Evolutionary conservation across 2,797 vertebrate species (phyloP).

Genomic region (Urocyon cinereoargenteus): DNA sequence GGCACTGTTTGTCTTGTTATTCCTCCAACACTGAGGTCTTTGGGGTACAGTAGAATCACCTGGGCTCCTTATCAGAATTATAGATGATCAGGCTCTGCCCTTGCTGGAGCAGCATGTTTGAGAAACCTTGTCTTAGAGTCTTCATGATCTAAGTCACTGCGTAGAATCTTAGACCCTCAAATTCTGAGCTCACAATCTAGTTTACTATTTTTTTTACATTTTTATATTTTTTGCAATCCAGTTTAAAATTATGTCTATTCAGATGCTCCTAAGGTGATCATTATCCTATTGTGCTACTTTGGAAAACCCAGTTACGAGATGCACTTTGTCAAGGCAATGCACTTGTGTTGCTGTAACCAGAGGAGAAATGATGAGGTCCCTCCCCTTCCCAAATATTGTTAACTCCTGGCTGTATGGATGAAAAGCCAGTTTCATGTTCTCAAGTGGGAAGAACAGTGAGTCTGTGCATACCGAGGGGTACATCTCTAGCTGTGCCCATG

Average conservation of each 20-base stretch:
- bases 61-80: neutral
- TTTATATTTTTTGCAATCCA: neutral
- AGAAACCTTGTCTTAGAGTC: neutral
- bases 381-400: neutral
- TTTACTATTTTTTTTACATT: neutral
- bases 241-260: neutral
- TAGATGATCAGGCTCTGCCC: neutral
- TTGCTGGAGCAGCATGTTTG: neutral
- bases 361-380: neutral
- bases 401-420: neutral
- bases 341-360: neutral
- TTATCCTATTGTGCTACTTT: neutral
- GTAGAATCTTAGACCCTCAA: neutral
- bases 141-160: neutral
- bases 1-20: neutral
- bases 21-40: neutral
- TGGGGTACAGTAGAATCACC: neutral
- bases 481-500: rapidly evolving
- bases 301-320: neutral
- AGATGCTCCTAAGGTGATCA: neutral
- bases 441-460: neutral
- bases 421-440: neutral
- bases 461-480: neutral
- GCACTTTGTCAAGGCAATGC: neutral
- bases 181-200: neutral